Percentiles rank a stretch among this genome's conserved stretches.
These are phyloP conservation scores for Oreortyx pictus DNA, from an alignment of 2,797 vertebrate genomes.

Conservation along the genomic window DNA sequence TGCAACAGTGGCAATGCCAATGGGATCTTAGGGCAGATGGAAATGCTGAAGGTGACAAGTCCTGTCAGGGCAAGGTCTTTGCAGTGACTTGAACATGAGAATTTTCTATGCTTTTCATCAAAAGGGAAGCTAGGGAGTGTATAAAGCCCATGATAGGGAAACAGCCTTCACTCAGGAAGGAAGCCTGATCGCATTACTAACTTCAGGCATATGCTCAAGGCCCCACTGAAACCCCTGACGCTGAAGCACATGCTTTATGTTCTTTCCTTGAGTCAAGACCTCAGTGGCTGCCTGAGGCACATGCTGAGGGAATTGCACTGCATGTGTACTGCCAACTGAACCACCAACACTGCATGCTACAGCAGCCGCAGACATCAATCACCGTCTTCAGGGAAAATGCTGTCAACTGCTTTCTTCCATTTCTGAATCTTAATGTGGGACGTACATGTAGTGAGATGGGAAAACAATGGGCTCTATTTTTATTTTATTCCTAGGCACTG, in stretches of 20 bases:
- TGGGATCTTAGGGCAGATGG: background rate
- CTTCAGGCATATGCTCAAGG: background rate
- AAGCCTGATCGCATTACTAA: accelerated
- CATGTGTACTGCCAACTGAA: background rate
- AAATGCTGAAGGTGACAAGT: background rate
- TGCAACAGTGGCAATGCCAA: background rate
- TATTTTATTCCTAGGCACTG: background rate
- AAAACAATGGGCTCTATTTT: background rate
- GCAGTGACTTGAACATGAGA: background rate
- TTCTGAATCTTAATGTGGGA: background rate
- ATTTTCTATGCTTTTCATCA: background rate
- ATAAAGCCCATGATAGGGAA: background rate
- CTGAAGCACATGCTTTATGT: accelerated
- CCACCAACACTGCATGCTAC: background rate
- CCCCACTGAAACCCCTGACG: background rate
- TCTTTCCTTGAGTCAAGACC: background rate
- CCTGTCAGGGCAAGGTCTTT: background rate
- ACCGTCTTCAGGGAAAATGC: background rate
- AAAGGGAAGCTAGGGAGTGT: background rate
- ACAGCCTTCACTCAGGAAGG: background rate
- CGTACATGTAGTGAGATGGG: background rate
- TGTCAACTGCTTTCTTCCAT: background rate
- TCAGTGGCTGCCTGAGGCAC: background rate
- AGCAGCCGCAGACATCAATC: background rate
- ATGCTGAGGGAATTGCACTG: accelerated